Conservation (phyloP, 2,113 vertebrate genomes). For the Empidonax traillii region DNA sequence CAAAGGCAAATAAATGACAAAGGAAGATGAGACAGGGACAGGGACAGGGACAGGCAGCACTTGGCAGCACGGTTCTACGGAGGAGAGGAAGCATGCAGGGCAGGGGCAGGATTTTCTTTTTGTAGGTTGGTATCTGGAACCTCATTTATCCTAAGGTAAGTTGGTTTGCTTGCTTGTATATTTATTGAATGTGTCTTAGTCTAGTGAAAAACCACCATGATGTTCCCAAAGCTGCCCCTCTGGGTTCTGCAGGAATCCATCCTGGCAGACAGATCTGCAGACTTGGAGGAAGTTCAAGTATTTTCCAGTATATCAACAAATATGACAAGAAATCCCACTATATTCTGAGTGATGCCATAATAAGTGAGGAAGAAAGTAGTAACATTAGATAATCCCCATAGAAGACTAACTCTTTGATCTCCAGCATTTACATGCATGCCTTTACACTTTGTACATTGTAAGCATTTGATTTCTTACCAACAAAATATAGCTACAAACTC, state of each 20-base stretch:
- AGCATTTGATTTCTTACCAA: constrained; percentile 47
- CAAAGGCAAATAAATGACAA: neutral
- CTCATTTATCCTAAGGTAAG: neutral
- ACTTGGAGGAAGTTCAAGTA: constrained; percentile 51
- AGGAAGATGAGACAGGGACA: neutral
- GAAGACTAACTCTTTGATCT: constrained; percentile 66
- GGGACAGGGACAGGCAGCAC: neutral
- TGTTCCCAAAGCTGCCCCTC: constrained; percentile 26
- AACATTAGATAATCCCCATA: constrained; percentile 58
- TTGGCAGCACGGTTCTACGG: neutral
- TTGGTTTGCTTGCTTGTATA: neutral
- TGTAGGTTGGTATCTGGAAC: neutral
- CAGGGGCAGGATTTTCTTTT: neutral
- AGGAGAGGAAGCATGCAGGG: neutral
- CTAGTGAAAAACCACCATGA: neutral
- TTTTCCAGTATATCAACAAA: constrained; percentile 46
- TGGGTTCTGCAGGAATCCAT: constrained; percentile 28
- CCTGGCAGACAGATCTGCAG: constrained; percentile 32
- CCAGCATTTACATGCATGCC: constrained; percentile 51
- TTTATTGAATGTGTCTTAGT: neutral
- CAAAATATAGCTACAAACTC: constrained; percentile 40
- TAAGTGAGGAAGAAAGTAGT: constrained; percentile 44
- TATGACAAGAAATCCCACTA: constrained; percentile 48
- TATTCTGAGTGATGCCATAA: constrained; percentile 31
- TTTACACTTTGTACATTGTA: constrained; percentile 46